phyloP scores from a whole-genome alignment of 92 coral and sea anemone species.

The Epizoanthus stellaris region DNA sequence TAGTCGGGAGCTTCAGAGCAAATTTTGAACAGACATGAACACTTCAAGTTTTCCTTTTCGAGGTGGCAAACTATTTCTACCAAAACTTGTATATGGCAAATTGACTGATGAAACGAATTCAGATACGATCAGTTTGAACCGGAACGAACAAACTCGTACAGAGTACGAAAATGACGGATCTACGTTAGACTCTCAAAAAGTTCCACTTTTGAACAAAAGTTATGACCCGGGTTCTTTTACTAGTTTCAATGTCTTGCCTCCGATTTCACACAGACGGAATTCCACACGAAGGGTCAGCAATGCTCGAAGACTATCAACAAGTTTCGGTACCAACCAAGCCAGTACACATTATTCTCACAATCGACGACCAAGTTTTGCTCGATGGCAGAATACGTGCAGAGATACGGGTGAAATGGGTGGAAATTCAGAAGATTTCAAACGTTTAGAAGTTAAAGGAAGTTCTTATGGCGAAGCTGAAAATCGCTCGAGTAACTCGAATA shows the following conservation, averaged over 20 bases:
- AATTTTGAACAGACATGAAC: neutral
- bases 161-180: neutral
- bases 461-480: neutral
- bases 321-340: neutral
- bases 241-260: slow-evolving; percentile 5
- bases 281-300: neutral
- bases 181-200: neutral
- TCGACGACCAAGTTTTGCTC: neutral
- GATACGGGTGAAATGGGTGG: neutral
- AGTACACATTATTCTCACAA: neutral
- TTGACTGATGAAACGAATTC: neutral
- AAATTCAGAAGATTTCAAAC: neutral
- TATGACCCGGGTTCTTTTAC: slow-evolving; percentile 2
- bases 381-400: neutral
- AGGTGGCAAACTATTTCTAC: slow-evolving; percentile 5
- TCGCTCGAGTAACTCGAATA: neutral
- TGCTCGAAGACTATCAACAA: neutral
- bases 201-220: slow-evolving; percentile 16
- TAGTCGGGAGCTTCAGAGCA: neutral
- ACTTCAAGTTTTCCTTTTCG: neutral
- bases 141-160: neutral
- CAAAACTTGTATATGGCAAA: neutral
- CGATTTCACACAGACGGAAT: neutral
- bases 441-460: slow-evolving; percentile 12
- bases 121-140: neutral